A percentile compares a stretch with the other conserved stretches of the same genome.
Conservation (phyloP, 2,888 invertebrate species). For the Chrysopilus asiliformis region DNA sequence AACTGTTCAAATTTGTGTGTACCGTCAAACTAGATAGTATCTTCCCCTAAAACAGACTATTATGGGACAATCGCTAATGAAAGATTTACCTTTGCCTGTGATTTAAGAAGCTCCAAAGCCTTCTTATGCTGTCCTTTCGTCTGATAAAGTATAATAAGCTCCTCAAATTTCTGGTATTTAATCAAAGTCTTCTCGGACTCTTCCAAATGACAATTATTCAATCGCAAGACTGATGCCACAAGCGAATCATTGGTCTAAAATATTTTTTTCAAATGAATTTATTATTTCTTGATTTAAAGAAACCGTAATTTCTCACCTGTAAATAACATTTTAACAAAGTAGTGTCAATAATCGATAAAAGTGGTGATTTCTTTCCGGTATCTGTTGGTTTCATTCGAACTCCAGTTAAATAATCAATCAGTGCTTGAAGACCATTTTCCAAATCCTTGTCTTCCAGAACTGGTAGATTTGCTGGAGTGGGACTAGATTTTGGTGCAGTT, state of each 20-base stretch:
- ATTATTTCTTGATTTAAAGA: neutral
- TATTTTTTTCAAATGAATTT: slow-evolving; percentile 2
- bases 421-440: slow-evolving; percentile 74
- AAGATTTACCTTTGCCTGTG: slow-evolving; percentile 59
- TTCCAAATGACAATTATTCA: slow-evolving; percentile 85
- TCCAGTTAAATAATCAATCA: slow-evolving; percentile 81
- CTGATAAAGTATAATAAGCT: slow-evolving; percentile 90
- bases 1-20: too few relatives aligned
- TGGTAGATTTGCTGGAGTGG: slow-evolving; percentile 14
- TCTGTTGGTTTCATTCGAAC: slow-evolving; percentile 38
- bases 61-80: too few relatives aligned
- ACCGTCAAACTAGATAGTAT: too few relatives aligned
- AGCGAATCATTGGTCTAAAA: slow-evolving; percentile 86
- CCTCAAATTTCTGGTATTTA: slow-evolving; percentile 77
- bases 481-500: slow-evolving; percentile 18
- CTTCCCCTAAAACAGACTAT: too few relatives aligned
- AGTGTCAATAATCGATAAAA: slow-evolving; percentile 91
- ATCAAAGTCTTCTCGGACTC: slow-evolving; percentile 85
- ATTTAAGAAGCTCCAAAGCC: slow-evolving; percentile 75
- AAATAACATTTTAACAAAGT: slow-evolving; percentile 94
- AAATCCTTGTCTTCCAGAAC: slow-evolving; percentile 66
- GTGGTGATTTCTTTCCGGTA: slow-evolving; percentile 35
- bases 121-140: slow-evolving; percentile 85
- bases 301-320: slow-evolving; percentile 45
- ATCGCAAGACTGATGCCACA: slow-evolving; percentile 77